phyloP scores from a whole-genome alignment of 2,797 vertebrate species.

The Florisuga fusca region DNA sequence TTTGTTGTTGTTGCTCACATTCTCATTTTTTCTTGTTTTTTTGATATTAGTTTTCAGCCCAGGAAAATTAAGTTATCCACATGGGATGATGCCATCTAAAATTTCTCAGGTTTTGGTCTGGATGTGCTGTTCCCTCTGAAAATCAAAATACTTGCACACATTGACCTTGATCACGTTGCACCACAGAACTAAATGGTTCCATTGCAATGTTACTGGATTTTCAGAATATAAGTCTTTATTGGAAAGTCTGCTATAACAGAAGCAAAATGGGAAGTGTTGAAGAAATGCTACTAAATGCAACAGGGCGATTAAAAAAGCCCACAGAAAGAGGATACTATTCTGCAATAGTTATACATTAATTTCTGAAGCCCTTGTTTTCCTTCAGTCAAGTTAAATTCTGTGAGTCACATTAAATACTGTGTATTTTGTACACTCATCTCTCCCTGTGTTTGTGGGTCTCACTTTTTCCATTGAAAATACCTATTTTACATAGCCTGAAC shows the following conservation, averaged over 20 bases:
- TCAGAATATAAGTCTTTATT: background rate
- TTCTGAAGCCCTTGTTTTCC: background rate
- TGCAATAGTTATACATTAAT: background rate
- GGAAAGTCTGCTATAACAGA: background rate
- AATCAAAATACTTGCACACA: background rate
- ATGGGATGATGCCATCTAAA: background rate
- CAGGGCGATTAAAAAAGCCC: background rate
- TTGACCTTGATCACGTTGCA: background rate
- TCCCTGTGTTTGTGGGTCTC: background rate
- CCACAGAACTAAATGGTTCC: background rate
- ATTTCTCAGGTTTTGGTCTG: background rate
- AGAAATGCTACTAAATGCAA: background rate
- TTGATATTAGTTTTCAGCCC: background rate
- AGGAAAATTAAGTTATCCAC: background rate
- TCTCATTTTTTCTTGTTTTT: background rate
- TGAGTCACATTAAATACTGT: background rate
- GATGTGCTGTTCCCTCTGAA: background rate
- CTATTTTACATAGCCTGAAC: background rate
- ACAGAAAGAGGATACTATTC: background rate
- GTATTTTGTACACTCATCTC: background rate
- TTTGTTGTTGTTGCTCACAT: background rate
- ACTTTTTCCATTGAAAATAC: slow-evolving; percentile 4
- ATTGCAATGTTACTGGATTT: background rate
- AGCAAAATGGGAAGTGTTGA: background rate
- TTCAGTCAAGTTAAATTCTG: background rate